Conservation (phyloP, 2,797 vertebrate genomes). For the Antrozous pallidus region DNA sequence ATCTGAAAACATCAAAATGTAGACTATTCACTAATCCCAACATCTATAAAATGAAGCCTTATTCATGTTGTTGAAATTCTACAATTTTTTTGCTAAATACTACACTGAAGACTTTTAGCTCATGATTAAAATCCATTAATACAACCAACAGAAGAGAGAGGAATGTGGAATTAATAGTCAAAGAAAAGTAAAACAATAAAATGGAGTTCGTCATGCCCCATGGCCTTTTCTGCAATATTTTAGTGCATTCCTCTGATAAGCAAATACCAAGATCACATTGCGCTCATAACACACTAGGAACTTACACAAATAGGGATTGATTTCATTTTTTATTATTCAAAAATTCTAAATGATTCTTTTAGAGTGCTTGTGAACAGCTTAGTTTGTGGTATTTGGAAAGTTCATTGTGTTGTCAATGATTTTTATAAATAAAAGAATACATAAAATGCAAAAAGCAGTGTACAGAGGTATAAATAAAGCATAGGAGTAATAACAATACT, state of each 20-base stretch:
- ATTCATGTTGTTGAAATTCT: constrained; percentile 32
- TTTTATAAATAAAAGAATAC: constrained; percentile 48
- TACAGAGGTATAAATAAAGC: not conserved
- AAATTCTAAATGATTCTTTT: constrained; percentile 46
- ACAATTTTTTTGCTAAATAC: constrained; percentile 27
- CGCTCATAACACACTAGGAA: not conserved
- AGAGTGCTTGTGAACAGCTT: not conserved
- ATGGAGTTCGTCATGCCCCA: not conserved
- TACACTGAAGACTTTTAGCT: constrained; percentile 45
- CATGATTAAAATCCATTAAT: constrained; percentile 48
- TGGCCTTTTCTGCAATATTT: constrained; percentile 12
- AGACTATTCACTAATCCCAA: constrained; percentile 3
- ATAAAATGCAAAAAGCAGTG: not conserved
- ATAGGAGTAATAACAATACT: not conserved
- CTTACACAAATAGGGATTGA: constrained; percentile 42
- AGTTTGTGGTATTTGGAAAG: constrained; percentile 13
- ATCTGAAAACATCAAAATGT: constrained; percentile 36
- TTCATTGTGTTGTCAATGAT: constrained; percentile 33
- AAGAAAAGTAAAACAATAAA: constrained; percentile 54
- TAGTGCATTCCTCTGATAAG: constrained; percentile 52
- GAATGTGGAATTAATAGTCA: constrained; percentile 53
- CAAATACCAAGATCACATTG: constrained; percentile 2
- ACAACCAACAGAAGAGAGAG: constrained; percentile 33
- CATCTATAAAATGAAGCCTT: not conserved
- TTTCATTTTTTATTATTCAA: constrained; percentile 42